Conservation (phyloP, 2,888 invertebrate species). For the Acanthosepion pharaonis region DNA sequence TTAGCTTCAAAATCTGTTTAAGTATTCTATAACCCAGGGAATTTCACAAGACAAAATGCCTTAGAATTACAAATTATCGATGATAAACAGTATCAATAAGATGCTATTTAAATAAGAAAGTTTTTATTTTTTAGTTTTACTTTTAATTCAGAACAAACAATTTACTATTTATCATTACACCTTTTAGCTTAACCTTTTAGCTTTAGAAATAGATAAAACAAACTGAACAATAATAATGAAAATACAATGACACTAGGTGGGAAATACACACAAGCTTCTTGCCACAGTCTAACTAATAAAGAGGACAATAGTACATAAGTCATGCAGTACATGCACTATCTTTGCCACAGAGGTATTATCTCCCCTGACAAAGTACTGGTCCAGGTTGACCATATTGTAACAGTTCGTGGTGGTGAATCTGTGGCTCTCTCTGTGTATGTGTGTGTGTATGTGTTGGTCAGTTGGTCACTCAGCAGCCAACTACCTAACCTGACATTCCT, state of each 20-base stretch:
- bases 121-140: too few species aligned
- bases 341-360: not conserved
- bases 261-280: constrained; percentile 12
- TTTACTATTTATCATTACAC: not conserved
- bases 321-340: constrained; percentile 20
- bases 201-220: not conserved
- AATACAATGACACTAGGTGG: constrained; percentile 36
- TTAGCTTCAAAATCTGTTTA: not conserved
- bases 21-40: not conserved
- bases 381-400: not conserved
- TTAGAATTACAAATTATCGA: not conserved
- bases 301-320: not conserved
- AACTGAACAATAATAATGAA: not conserved
- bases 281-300: constrained; percentile 33
- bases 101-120: too few species aligned
- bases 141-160: not conserved
- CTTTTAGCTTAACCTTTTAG: too few species aligned
- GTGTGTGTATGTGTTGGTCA: not conserved
- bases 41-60: not conserved
- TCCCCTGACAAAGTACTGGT: not conserved
- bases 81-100: too few species aligned
- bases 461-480: constrained; percentile 33
- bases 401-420: not conserved
- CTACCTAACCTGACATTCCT: not conserved
- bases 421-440: not conserved